Evolutionary conservation across 2,797 vertebrate genomes (phyloP), one percentile per base, ranked within the genome.

Genomic region (Graptemys geographica): DNA sequence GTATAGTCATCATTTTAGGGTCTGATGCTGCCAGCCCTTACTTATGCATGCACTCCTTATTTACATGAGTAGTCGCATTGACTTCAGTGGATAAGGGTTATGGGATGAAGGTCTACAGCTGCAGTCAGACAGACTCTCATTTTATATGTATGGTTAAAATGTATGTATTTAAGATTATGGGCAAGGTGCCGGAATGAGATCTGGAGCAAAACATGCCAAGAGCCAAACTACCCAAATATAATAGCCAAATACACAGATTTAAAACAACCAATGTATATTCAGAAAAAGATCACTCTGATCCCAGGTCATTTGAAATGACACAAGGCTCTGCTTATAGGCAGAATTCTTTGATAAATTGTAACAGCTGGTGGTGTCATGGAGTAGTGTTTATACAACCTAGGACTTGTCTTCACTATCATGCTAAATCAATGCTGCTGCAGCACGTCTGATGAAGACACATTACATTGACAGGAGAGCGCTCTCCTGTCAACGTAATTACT

Each of bases 291-390:
- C 5, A 84, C 69, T 89, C 69, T 93, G 28, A 74, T 84, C 47
- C 85, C n/a, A 18, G 55, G 33, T 31, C 33, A 53, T 95, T 93
- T 94, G 51, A 62, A 92, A 76, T 65, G 13, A 2, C 87, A 84
- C 47, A n/a, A 74, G 62, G 55, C 16, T 55, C 25, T 51, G 83
- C 83, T 85, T 44, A 47, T 8, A 47, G 41, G 86, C 56, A 79
- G 79, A 93, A 90, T 79, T 19, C 59, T 86, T 86, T 83, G 51
- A 79, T 92, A 87, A 52, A 96, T 84, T 91, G 91, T 90, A 41
- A 78, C 11, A 74, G 11, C 57, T 87, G 18, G n/a, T 72, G 65
- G 19, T 23, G 65, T 72, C 5, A 31, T 33, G 28, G 89, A 81
- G 28, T 25, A 87, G 82, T 84, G 3, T 33, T 89, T 51, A 94